Evolutionary conservation across 2,797 vertebrate genomes (phyloP), one percentile per base, ranked within the genome.

Genomic region (Ctenochaetus hawaiiensis): DNA sequence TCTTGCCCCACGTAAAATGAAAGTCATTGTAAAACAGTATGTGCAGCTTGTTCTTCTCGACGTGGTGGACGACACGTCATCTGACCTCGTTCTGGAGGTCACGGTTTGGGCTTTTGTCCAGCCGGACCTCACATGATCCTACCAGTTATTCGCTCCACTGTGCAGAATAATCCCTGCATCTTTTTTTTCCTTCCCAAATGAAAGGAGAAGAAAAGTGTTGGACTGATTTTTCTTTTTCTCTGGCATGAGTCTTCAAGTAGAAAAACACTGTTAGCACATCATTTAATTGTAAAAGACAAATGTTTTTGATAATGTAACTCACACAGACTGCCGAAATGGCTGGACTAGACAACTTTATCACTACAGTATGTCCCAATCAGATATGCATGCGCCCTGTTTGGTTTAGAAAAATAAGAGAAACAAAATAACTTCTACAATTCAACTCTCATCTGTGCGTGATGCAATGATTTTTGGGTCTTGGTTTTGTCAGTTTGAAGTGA

Each of bases 261-360:
- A 61, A 78, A 61, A 34, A 54, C 12, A 18, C 12, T 17, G 16
- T 68, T 65, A 62, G 63, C 64, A 72, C 63, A 39, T 74, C 37
- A 45, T 66, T 18, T 17, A 60, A 22, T 9, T 59, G 37, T 41
- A 52, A 23, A 41, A 26, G 20, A 20, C 8, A 8, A 45, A 16
- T 56, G 44, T 58, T 62, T 77, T n/a, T 76, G 26, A 71, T 1
- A 0, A 47, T 57, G 26, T 0, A 4, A 48, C 22, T 49, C 54
- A 20, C 2, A 43, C 6, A 13, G 44, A 11, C 58, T 34, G 12
- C 7, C 0, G 8, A 37, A 57, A 43, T 8, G 16, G 4, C 59
- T 5, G 54, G 34, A 43, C 30, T 6, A 5, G 8, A 57, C 7
- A 17, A 41, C 51, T 67, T 48, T 2, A 53, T 26, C 13, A 48